A percentile compares a stretch with the other conserved stretches of the same genome.
These are phyloP conservation scores for Parapristionchus giblindavisi DNA, from an alignment of 2,888 invertebrate genomes.

Conservation along the genomic window DNA sequence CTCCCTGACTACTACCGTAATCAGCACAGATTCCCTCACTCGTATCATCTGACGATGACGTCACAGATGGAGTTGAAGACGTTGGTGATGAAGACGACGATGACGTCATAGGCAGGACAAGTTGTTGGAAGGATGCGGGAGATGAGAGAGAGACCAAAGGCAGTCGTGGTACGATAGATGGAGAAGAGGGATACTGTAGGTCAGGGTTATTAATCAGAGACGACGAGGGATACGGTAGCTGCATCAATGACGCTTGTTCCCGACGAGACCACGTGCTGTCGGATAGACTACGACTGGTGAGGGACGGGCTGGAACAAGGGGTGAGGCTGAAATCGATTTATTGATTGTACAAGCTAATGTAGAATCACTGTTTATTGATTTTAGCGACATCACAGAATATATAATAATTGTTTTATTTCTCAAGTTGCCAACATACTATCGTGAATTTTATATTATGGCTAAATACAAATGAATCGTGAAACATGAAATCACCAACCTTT, in stretches of 20 bases:
- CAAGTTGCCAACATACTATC: too few species aligned
- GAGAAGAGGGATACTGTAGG: neutral
- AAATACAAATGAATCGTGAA: too few species aligned
- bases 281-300: slow-evolving; percentile 44
- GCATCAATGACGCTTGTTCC: slow-evolving; percentile 36
- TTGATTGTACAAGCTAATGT: neutral
- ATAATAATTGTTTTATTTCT: too few species aligned
- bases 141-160: neutral
- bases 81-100: neutral
- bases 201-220: too few species aligned
- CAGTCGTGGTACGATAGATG: neutral
- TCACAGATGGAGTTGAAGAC: slow-evolving; percentile 16
- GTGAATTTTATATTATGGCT: too few species aligned
- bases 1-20: slow-evolving; percentile 38
- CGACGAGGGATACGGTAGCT: neutral
- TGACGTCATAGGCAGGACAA: neutral
- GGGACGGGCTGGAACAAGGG: slow-evolving; percentile 24
- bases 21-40: slow-evolving; percentile 48
- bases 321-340: slow-evolving; percentile 14
- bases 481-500: too few species aligned
- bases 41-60: slow-evolving; percentile 39
- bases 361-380: neutral
- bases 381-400: too few species aligned
- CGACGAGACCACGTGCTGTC: slow-evolving; percentile 50
- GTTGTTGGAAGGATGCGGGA: neutral